These are phyloP conservation scores for Neoniphon sammara DNA, from an alignment of 2,797 vertebrate genomes.

Conservation along the genomic window DNA sequence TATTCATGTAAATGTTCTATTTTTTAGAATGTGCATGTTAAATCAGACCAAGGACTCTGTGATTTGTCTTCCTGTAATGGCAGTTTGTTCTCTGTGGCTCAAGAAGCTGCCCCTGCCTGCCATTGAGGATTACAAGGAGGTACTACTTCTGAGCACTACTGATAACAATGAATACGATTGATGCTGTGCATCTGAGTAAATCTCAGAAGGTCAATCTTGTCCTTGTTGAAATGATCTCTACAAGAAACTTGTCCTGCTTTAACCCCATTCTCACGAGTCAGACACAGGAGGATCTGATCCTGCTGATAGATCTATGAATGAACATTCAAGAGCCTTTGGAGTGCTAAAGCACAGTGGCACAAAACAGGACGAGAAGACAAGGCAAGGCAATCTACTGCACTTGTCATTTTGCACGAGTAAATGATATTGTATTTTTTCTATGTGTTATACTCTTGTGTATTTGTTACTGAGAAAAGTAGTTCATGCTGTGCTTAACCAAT, in stretches of 20 bases:
- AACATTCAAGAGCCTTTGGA: neutral
- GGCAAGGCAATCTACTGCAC: conserved; percentile 13
- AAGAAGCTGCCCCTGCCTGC: conserved; percentile 13
- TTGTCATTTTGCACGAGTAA: conserved; percentile 55
- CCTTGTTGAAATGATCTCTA: conserved; percentile 16
- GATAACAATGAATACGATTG: conserved; percentile 13
- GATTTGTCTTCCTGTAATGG: conserved; percentile 25
- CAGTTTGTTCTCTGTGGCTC: conserved; percentile 5
- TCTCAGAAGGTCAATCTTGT: conserved; percentile 9
- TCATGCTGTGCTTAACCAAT: conserved; percentile 24
- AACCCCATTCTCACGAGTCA: neutral
- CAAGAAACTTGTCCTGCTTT: conserved; percentile 3
- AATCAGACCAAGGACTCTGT: conserved; percentile 33
- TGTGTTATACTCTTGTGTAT: conserved; percentile 36
- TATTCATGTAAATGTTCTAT: conserved; percentile 36
- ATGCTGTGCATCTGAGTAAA: conserved; percentile 44
- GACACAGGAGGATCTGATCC: neutral
- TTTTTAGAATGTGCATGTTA: conserved; percentile 40
- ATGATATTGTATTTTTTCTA: conserved; percentile 25
- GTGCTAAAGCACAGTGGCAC: conserved; percentile 18
- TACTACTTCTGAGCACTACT: conserved; percentile 4
- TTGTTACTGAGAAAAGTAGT: conserved; percentile 57
- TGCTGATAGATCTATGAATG: conserved; percentile 2
- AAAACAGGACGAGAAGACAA: neutral
- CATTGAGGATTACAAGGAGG: conserved; percentile 28